Conservation (phyloP, 2,888 invertebrate species). For the Metellina segmentata region DNA sequence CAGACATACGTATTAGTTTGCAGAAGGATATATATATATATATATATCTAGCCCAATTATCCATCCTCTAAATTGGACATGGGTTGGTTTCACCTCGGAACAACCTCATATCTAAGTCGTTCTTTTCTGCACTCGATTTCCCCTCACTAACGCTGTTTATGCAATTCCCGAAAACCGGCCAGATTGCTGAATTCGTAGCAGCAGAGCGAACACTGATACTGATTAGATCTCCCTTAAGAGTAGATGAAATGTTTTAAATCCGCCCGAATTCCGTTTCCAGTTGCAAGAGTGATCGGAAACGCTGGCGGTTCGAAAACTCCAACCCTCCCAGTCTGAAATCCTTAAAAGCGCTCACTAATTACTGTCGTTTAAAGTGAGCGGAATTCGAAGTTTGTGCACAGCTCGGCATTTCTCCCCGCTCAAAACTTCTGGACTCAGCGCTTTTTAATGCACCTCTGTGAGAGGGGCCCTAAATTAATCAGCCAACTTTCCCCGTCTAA, state of each 20-base stretch:
- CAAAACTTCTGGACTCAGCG: conserved; percentile 69
- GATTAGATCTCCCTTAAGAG: not conserved
- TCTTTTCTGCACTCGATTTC: conserved; percentile 17
- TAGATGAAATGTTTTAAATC: conserved; percentile 21
- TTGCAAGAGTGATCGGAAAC: conserved; percentile 41
- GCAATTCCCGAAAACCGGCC: not conserved
- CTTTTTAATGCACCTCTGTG: conserved; percentile 74
- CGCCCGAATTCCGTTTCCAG: conserved; percentile 10
- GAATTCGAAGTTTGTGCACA: conserved; percentile 63
- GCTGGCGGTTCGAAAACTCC: conserved; percentile 37
- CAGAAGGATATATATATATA: too few relatives aligned
- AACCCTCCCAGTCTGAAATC: not conserved
- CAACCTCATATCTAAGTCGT: not conserved
- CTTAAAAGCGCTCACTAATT: conserved; percentile 63
- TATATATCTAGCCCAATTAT: not conserved
- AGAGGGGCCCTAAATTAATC: conserved; percentile 62
- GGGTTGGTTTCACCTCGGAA: not conserved
- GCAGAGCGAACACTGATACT: not conserved
- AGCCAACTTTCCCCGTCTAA: conserved; percentile 74
- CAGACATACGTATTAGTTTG: too few relatives aligned
- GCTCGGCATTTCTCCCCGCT: conserved; percentile 60
- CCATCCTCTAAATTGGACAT: not conserved
- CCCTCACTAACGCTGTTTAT: not conserved
- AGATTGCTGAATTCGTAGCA: not conserved
- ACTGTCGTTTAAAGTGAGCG: conserved; percentile 70